Percentiles rank a stretch among this genome's conserved stretches.
phyloP scores from a whole-genome alignment of 35 echinoderm and acorn worm genomes.

The Amphiura filiformis region DNA sequence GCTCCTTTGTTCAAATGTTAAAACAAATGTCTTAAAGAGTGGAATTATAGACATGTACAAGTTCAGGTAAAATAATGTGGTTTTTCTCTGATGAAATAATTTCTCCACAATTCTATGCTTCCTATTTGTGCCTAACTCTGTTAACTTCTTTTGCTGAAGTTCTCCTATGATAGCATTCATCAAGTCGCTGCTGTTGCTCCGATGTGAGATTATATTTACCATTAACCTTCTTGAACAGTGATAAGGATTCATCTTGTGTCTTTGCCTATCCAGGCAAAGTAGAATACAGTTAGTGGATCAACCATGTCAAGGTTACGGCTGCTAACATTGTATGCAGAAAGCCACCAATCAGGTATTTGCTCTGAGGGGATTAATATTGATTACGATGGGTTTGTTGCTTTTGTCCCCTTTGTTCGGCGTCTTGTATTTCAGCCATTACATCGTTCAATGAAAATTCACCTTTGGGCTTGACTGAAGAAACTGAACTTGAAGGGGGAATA shows the following conservation, averaged over 20 bases:
- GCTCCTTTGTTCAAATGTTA: background rate
- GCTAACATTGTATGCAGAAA: constrained; percentile 56
- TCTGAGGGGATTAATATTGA: constrained; percentile 44
- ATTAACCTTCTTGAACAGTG: background rate
- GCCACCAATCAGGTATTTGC: constrained; percentile 50
- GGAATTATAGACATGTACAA: background rate
- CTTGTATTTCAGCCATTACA: too few relatives aligned
- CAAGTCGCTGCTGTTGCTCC: background rate
- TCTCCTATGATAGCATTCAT: constrained; percentile 3
- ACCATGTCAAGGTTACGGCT: constrained; percentile 53
- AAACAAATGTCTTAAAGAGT: background rate
- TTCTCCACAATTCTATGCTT: background rate
- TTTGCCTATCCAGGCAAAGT: constrained; percentile 48
- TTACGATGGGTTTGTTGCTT: too few relatives aligned
- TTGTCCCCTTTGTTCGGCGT: too few relatives aligned
- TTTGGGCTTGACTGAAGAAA: too few relatives aligned
- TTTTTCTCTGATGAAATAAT: constrained; percentile 1
- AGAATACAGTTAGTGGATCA: constrained; percentile 47
- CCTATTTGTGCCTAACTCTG: constrained; percentile 9
- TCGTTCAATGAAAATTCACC: too few relatives aligned
- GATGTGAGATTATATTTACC: background rate
- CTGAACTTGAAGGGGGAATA: too few relatives aligned
- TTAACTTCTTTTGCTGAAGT: background rate
- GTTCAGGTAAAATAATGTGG: background rate
- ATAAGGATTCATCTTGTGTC: background rate